These are phyloP conservation scores for Sparidentex hasta DNA, from an alignment of 2,797 vertebrate genomes.

Conservation along the genomic window DNA sequence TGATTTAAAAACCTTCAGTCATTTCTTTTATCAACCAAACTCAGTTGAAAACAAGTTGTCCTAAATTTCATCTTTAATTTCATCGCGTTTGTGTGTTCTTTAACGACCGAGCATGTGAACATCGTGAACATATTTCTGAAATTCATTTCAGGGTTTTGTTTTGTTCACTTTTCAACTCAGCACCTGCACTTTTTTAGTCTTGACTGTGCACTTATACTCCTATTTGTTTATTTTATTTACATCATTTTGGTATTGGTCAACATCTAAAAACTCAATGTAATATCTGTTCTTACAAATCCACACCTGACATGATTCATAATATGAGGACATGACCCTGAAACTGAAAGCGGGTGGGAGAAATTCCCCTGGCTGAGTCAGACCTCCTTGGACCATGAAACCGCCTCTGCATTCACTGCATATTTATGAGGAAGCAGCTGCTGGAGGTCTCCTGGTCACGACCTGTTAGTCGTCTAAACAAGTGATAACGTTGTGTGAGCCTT, in stretches of 20 bases:
- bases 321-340: slow-evolving; percentile 35
- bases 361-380: background rate
- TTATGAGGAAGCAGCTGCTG: slow-evolving; percentile 50
- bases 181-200: no score
- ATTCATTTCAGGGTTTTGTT: no score
- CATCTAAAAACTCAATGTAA: background rate
- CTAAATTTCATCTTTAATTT: no score
- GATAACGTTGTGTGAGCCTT: slow-evolving; percentile 41
- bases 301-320: slow-evolving; percentile 25
- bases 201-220: no score
- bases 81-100: no score
- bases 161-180: no score
- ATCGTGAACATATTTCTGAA: no score
- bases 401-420: slow-evolving; percentile 23
- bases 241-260: background rate
- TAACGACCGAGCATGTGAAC: no score
- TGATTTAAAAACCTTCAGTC: no score
- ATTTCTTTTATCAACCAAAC: background rate
- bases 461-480: slow-evolving; percentile 13
- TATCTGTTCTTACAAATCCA: slow-evolving; percentile 5
- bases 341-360: slow-evolving; percentile 13
- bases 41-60: no score
- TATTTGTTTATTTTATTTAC: no score
- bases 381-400: background rate
- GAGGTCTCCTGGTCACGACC: slow-evolving; percentile 28